Conservation (phyloP, 1,140 invertebrate species). For the Drosophila watanabei region DNA sequence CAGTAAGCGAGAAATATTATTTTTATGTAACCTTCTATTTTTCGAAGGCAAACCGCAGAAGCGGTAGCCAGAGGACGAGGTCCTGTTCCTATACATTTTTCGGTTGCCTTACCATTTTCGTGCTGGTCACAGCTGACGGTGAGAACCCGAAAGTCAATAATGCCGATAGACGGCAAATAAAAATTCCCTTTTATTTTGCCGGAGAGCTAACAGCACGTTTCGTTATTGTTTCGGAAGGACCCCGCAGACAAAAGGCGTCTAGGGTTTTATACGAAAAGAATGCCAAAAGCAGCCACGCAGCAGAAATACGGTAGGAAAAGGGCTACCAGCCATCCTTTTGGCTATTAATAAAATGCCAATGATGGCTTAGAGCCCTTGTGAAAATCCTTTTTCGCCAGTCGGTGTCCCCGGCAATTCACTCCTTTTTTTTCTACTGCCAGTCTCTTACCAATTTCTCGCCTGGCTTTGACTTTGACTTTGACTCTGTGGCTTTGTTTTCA, state of each 20-base stretch:
- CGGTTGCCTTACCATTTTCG: not conserved
- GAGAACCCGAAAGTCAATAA: conserved; percentile 66
- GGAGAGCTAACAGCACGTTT: conserved; percentile 31
- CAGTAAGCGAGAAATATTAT: conserved; percentile 63
- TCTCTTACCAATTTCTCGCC: conserved; percentile 45
- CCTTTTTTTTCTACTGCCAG: not conserved
- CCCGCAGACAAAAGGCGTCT: conserved; percentile 58
- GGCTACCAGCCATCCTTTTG: conserved; percentile 8
- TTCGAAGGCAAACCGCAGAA: conserved; percentile 41
- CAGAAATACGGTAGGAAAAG: conserved; percentile 61
- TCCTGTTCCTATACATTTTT: conserved; percentile 4
- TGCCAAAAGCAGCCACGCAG: conserved; percentile 78
- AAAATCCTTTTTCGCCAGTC: conserved; percentile 34
- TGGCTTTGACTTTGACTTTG: conserved; percentile 47
- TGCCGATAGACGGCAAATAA: conserved; percentile 80
- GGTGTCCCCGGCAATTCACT: conserved; percentile 20
- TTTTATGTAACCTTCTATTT: conserved; percentile 60
- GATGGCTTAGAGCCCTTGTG: conserved; percentile 33
- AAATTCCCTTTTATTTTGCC: conserved; percentile 52
- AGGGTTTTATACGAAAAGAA: conserved; percentile 65
- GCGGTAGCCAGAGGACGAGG: conserved; percentile 11
- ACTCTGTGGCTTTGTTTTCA: conserved; percentile 61
- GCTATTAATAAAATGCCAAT: conserved; percentile 53
- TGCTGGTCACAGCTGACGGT: conserved; percentile 67
- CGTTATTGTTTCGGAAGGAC: conserved; percentile 56